Evolutionary conservation across 23 tunicate species (phyloP), one percentile per base, ranked within the genome.

Genomic region (Trididemnum nubilum): DNA sequence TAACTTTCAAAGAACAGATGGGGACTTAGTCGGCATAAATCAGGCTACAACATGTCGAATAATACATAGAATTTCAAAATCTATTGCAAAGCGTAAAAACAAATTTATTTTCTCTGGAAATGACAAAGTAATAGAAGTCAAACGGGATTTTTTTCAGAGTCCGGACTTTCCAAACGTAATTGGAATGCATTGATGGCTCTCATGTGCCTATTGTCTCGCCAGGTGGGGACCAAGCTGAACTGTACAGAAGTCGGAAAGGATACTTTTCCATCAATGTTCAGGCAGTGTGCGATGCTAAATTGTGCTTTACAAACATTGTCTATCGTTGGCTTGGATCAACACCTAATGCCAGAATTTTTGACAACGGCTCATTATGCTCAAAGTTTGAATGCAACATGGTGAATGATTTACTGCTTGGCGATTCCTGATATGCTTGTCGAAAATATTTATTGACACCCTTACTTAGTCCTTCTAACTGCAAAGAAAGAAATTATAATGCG

Each of bases 221-320:
- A 34, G 87, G 94, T 50, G 94, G 94, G 29, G 80, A 77, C 9
- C 1, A 67, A 15, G 83, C 80, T 21, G 87, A 82, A 1, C 34
- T 58, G 36, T 83, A 25, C 70, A 30, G 81, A 33, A 87, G 63
- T 34, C 7, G 81, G 19, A 87, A 81, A 64, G 86, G 77, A 4
- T 87, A 40, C 65, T 87, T 81, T 50, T 87, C 86, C 52, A 88
- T 74, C 36, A 88, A 83, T 76, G 87, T 82, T 2, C 94, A 88
- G 34, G 90, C 90, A 22, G 78, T 84, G n/a, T 79, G 89, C 72
- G 82, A 84, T 37, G 27, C 89, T 22, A 44, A 79, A 33, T 58
- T 75, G 59, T 59, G 24, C n/a, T 79, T 89, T 63, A 89, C 88
- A 5, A 79, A 84, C 60, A 33, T 83, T 58, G 95, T 89, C n/a